A percentile compares a stretch with the other conserved stretches of the same genome.
Evolutionary conservation across 2,113 vertebrate species (phyloP).

Genomic region (Apteryx mantelli): DNA sequence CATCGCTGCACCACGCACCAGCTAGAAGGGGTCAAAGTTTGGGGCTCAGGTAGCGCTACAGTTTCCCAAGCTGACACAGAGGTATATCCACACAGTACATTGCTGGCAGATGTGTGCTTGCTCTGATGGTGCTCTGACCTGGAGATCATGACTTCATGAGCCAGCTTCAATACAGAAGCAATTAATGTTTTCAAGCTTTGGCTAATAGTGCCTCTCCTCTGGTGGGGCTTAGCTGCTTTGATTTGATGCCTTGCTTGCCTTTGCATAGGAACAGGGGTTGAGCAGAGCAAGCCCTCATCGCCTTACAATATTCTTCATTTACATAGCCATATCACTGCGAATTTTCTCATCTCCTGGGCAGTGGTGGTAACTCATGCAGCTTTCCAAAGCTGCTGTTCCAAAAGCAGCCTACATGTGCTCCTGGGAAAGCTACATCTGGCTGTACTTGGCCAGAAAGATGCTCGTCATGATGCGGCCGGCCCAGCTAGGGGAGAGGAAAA

Average conservation of each 20-base stretch:
- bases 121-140: background rate
- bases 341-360: background rate
- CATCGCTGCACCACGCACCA: rapidly evolving
- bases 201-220: background rate
- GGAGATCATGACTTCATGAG: background rate
- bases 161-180: background rate
- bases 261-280: background rate
- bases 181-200: background rate
- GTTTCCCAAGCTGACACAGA: background rate
- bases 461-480: background rate
- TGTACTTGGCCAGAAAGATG: background rate
- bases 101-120: background rate
- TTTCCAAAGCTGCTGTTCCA: background rate
- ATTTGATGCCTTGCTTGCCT: background rate
- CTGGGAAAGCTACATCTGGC: background rate
- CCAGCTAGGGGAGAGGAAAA: background rate
- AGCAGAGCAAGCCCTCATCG: background rate
- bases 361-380: background rate
- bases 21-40: background rate
- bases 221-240: background rate
- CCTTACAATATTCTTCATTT: background rate
- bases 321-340: background rate
- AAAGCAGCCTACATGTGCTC: background rate
- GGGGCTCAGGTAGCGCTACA: background rate
- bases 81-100: background rate